Conservation (phyloP, 2,888 invertebrate genomes). For the Malthinus seriepunctatus region DNA sequence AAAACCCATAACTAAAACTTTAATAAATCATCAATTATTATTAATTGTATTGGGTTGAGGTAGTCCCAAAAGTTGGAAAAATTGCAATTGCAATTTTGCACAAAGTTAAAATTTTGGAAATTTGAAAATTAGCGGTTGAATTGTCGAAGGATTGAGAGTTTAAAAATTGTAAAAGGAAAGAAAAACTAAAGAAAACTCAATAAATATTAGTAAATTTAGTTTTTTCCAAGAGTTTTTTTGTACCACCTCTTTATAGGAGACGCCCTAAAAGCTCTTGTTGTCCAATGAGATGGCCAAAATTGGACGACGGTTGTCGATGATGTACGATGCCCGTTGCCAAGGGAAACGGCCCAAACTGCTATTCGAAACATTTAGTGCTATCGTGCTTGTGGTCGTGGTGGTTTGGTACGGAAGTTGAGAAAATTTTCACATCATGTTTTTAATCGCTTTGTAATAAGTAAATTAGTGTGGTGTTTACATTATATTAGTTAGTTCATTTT, state of each 20-base stretch:
- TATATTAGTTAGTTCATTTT: constrained; percentile 23
- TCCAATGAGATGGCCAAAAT: constrained; percentile 39
- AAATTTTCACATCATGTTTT: constrained; percentile 27
- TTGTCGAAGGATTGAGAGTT: neutral
- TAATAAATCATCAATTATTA: too few relatives aligned
- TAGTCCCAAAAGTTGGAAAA: too few relatives aligned
- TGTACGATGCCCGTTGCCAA: constrained; percentile 51
- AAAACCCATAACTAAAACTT: neutral
- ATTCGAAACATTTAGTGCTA: constrained; percentile 53
- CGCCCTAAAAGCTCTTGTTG: constrained; percentile 29
- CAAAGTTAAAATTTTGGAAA: neutral
- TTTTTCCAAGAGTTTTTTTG: constrained; percentile 26
- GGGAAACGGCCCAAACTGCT: constrained; percentile 53
- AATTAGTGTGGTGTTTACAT: constrained; percentile 24
- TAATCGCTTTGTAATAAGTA: constrained; percentile 31
- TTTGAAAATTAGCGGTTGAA: neutral
- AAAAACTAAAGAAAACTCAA: constrained; percentile 29
- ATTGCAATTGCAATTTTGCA: too few relatives aligned
- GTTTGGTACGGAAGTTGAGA: constrained; percentile 34
- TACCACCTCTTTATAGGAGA: constrained; percentile 24
- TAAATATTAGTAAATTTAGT: constrained; percentile 38
- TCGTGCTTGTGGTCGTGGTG: constrained; percentile 52
- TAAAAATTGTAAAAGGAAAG: constrained; percentile 21
- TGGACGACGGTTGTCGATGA: constrained; percentile 42
- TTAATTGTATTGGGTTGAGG: too few relatives aligned